Base-by-base conservation (phyloP, 1,140 invertebrate genomes). In the Radopholus similis region DNA sequence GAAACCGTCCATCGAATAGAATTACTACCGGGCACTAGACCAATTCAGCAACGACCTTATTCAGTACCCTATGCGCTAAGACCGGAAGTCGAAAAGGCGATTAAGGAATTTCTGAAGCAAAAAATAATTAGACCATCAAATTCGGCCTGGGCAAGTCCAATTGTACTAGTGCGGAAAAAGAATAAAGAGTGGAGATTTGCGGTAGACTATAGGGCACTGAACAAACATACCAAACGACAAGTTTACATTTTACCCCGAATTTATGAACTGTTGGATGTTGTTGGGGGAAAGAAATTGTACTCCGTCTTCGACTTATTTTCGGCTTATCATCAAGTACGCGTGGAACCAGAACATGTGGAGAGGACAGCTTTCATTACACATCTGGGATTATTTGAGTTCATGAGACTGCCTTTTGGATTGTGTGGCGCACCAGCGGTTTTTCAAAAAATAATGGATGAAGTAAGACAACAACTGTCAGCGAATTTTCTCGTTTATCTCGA, bases 51-150 rank as follows among this genome's bases (percentile, higher is more conserved):
- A 60, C 2, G 70, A 18, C 69, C 35, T 0, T 68, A 59, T 18
- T 2, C 40, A 1, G 38, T 59, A 11, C 63, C 71, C 0, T 9
- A 40, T 9, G 63, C 56, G 0, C 18, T 71, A 8, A 51, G 44
- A 32, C 18, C 15, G 8, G 71, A 72, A 62, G 38, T 72, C 0
- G 55, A 73, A 40, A 23, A 30, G 53, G 69, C 72, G 55, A 35
- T 67, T 0, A 28, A 73, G 13, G 53, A 73, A n/a, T 58, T 72
- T 57, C 51, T 72, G 0, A 6, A 21, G 26, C 40, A 75, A 34
- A 32, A 35, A 2, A 59, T 72, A 21, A 74, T 72, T 18, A 40
- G 64, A 23, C 60, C 53, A 9, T 74, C 71, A 2, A 66, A n/a
- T 1, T 60, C 42, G 5, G 35, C 55, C 4, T 72, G 70, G 37